These are phyloP conservation scores for Parazoanthus darwini DNA, from an alignment of 92 coral and sea anemone genomes.

Conservation along the genomic window DNA sequence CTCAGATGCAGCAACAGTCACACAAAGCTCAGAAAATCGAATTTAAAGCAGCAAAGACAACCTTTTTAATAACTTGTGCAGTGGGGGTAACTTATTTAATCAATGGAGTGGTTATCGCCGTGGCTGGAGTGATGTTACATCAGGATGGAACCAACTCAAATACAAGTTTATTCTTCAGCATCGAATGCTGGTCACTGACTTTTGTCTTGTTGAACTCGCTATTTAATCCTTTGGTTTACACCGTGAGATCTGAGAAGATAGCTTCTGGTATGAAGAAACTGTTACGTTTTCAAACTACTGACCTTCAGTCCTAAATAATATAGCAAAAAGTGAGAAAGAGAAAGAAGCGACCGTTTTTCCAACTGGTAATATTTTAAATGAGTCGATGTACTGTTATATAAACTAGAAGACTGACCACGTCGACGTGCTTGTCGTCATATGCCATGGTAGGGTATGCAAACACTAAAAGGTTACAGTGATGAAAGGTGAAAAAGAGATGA, in stretches of 20 bases:
- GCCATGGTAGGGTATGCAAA: no score
- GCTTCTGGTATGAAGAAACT: neutral
- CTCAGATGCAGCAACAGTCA: neutral
- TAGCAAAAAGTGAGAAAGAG: no score
- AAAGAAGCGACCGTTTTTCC: no score
- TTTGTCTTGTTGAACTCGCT: slow-evolving; percentile 21
- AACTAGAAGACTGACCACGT: neutral
- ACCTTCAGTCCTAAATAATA: neutral
- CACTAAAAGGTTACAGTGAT: no score
- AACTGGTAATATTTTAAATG: no score
- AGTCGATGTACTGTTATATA: no score
- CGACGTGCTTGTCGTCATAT: no score
- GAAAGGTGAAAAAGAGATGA: no score
- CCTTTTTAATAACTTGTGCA: neutral
- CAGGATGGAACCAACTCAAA: neutral
- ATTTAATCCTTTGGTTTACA: slow-evolving; percentile 6
- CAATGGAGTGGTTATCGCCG: neutral
- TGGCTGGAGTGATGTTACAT: neutral
- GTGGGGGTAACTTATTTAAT: neutral
- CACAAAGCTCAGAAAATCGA: neutral
- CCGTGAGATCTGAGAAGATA: slow-evolving; percentile 19
- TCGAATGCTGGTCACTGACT: slow-evolving; percentile 18
- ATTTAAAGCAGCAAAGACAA: slow-evolving; percentile 32
- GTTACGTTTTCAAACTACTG: neutral
- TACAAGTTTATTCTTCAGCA: neutral